Evolutionary conservation across 2,797 vertebrate species (phyloP).

Genomic region (Margarornis squamiger): DNA sequence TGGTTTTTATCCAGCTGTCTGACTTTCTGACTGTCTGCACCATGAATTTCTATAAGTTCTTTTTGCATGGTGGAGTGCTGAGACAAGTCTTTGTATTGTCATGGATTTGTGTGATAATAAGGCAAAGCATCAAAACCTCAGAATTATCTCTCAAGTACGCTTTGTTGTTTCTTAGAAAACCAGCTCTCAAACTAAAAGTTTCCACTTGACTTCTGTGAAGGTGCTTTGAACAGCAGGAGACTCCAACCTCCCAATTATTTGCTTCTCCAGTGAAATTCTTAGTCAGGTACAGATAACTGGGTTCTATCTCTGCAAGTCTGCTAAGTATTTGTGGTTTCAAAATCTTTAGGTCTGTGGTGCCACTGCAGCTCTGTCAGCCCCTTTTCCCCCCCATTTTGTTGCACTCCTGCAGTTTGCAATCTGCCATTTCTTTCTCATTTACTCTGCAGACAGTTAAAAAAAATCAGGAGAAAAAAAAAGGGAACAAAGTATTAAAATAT

Average conservation of each 20-base stretch:
- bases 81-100: neutral
- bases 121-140: neutral
- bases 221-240: neutral
- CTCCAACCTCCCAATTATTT: neutral
- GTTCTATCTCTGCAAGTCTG: neutral
- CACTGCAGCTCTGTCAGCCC: neutral
- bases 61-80: neutral
- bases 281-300: neutral
- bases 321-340: neutral
- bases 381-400: fast-evolving
- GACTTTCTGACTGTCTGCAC: neutral
- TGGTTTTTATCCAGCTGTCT: neutral
- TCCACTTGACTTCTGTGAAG: neutral
- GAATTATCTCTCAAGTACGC: neutral
- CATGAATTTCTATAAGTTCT: neutral
- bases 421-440: neutral
- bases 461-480: neutral
- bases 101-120: neutral
- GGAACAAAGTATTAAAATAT: neutral
- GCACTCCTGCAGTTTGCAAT: neutral
- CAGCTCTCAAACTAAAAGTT: neutral
- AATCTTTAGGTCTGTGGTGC: neutral
- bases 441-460: neutral
- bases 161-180: neutral
- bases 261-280: neutral